Conservation (phyloP, 2,888 invertebrate species). For the Vesta saturnalis region DNA sequence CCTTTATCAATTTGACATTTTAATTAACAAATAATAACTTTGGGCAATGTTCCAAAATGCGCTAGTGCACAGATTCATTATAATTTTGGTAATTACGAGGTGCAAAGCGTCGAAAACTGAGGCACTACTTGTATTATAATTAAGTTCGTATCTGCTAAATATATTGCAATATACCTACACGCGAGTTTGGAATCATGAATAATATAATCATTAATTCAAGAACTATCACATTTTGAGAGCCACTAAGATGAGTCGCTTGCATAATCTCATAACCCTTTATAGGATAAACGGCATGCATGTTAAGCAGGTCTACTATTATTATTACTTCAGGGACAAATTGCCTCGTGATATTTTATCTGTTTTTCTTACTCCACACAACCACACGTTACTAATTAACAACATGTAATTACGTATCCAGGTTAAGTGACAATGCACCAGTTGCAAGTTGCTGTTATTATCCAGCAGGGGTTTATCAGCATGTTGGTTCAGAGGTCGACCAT, state of each 20-base stretch:
- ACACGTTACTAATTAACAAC: neutral
- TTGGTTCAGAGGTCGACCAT: constrained; percentile 24
- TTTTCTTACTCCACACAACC: neutral
- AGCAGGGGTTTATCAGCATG: constrained; percentile 34
- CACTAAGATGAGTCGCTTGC: constrained; percentile 40
- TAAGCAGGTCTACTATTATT: constrained; percentile 31
- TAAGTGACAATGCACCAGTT: constrained; percentile 28
- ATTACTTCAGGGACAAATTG: constrained; percentile 29
- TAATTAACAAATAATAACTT: constrained; percentile 22
- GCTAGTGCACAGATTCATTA: constrained; percentile 21
- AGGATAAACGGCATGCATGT: constrained; percentile 32
- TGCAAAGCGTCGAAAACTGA: constrained; percentile 30
- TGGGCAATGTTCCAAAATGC: constrained; percentile 31
- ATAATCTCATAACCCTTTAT: constrained; percentile 37
- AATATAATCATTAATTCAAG: constrained; percentile 46
- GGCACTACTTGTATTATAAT: constrained; percentile 23
- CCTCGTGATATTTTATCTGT: constrained; percentile 15
- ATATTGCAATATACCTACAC: constrained; percentile 31
- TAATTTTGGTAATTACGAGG: constrained; percentile 35
- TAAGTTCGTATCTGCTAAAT: constrained; percentile 27
- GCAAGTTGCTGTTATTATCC: constrained; percentile 32
- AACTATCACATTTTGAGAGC: constrained; percentile 47
- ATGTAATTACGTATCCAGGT: constrained; percentile 12
- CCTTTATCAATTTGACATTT: constrained; percentile 2
- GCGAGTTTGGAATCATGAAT: constrained; percentile 40